Percentiles rank a stretch among this genome's conserved stretches.
Evolutionary conservation across 2,888 invertebrate species (phyloP).

Genomic region (Hypolimnas misippus): DNA sequence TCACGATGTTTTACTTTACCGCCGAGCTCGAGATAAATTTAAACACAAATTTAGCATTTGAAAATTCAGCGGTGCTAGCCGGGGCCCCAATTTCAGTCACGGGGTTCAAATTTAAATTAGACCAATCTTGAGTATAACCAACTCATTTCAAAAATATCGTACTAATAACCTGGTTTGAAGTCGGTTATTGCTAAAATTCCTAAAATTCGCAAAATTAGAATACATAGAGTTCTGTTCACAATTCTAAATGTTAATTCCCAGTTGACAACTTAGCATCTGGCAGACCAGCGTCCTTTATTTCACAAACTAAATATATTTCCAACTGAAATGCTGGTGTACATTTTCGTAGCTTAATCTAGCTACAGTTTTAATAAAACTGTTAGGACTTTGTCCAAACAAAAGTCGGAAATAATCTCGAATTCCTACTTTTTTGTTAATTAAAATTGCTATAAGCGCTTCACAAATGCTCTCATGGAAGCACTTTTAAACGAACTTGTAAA

Average conservation of each 20-base stretch:
- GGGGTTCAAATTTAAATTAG: no score
- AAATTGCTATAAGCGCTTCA: slow-evolving; percentile 12
- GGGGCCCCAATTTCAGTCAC: no score
- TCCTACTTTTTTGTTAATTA: slow-evolving; percentile 16
- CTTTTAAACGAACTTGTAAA: slow-evolving; percentile 21
- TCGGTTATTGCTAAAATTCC: no score
- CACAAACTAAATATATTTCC: not conserved
- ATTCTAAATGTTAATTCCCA: not conserved
- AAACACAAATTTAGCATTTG: no score
- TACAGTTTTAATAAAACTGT: slow-evolving; percentile 7
- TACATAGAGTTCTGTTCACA: not conserved
- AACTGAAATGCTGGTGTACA: not conserved
- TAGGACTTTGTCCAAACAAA: slow-evolving; percentile 1
- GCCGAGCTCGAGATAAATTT: no score
- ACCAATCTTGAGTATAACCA: no score
- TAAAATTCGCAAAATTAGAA: not conserved
- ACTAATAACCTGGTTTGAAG: no score
- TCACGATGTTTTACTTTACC: no score
- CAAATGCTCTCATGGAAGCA: slow-evolving; percentile 3
- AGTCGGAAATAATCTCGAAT: not conserved
- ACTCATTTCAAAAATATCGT: no score
- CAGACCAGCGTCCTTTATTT: not conserved
- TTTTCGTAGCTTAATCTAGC: slow-evolving; percentile 8
- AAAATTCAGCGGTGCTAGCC: no score
- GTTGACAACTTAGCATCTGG: slow-evolving; percentile 1